Base-by-base conservation (phyloP, 2,888 invertebrate species). In the Neocrepidodera transversa region DNA sequence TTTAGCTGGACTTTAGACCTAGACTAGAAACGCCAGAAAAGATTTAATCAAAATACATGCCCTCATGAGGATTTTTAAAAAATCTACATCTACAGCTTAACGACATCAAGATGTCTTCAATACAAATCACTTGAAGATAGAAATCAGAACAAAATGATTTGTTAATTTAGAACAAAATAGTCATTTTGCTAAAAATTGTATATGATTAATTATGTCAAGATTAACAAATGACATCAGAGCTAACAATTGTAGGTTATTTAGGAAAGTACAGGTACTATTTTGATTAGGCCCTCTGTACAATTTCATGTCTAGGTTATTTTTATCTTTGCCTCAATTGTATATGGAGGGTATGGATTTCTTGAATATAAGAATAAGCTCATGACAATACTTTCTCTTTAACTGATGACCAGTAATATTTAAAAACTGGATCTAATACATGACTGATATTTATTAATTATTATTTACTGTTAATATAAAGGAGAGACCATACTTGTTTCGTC, bases 381-480 rank as follows among this genome's bases (percentile, higher is more conserved):
- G 53, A 53, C 53, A 53, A 53, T 53, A 53, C 53, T 53, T 53
- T 53, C 53, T 53, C 53, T 53, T n/a, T 40, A 40, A 2, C 17
- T 52, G 30, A 30, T 43, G 32, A 52, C 52, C 52, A 43, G 52
- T 43, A 30, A 38, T n/a, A 50, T 50, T 50, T 38, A 50, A 49
- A 49, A 49, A 50, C 50, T 50, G 50, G 50, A 30, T 43, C 42
- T 42, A 43, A 52, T 26, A 38, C 17, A 38, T 35, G 53, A 53
- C 53, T 53, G 53, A 53, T 53, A 53, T 45, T 53, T 45, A 53
- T 53, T 53, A 30, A 11, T 36, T 20, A 20, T 49, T 36, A 36
- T 49, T 50, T 50, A 38, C 50, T 50, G 23, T 26, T 50, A 38
- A 38, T 11, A 38, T 28, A 8, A 28, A 28, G 28, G 28, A 28